phyloP scores from a whole-genome alignment of 2,888 invertebrate species.

The Himalopsyche tibetana region DNA sequence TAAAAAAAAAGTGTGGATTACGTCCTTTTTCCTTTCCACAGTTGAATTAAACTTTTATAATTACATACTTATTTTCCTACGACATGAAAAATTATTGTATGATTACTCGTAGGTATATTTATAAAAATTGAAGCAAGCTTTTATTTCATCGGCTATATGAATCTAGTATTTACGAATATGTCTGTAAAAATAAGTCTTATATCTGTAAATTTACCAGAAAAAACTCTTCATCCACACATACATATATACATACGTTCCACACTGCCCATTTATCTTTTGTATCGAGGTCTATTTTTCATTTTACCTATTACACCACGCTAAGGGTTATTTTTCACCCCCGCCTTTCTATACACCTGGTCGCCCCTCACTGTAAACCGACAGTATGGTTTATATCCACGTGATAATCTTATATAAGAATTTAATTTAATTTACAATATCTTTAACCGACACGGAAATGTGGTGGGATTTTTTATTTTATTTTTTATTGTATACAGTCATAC shows the following conservation, averaged over 20 bases:
- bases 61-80: too few species aligned
- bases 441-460: not conserved
- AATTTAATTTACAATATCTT: slow-evolving; percentile 73
- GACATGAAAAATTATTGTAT: too few species aligned
- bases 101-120: too few species aligned
- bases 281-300: slow-evolving; percentile 65
- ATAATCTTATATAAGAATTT: slow-evolving; percentile 78
- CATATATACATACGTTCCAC: slow-evolving; percentile 48
- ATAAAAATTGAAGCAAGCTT: too few species aligned
- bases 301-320: slow-evolving; percentile 63
- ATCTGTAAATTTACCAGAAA: not conserved
- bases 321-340: slow-evolving; percentile 54
- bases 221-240: not conserved
- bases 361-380: slow-evolving; percentile 49
- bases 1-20: too few species aligned
- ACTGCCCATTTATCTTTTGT: slow-evolving; percentile 64
- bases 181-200: not conserved
- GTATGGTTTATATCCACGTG: slow-evolving; percentile 72
- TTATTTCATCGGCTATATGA: not conserved
- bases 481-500: too few species aligned
- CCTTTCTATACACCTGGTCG: slow-evolving; percentile 43
- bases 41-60: too few species aligned
- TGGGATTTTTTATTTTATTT: not conserved
- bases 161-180: not conserved
- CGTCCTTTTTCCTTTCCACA: too few species aligned